Conservation (phyloP, 2,888 invertebrate genomes). For the Blastobasis adustella region DNA sequence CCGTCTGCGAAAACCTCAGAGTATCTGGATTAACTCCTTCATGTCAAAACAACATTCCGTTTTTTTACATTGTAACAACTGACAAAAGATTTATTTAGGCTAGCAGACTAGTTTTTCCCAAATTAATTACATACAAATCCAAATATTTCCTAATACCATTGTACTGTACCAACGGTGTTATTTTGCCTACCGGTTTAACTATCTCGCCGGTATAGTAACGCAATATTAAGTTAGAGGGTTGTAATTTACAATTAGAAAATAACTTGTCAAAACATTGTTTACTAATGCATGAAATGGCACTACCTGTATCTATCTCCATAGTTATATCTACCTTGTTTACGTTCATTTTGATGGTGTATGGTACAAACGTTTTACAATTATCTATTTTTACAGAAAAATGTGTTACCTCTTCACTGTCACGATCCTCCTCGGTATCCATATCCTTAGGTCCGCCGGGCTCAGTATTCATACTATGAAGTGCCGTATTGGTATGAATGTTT, state of each 20-base stretch:
- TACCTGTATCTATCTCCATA: background rate
- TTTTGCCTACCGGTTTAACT: background rate
- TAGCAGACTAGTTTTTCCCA: background rate
- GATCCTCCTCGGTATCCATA: background rate
- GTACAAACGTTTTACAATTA: background rate
- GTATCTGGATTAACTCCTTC: constrained; percentile 17
- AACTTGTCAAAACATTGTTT: background rate
- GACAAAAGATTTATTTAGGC: background rate
- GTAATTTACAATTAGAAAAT: background rate
- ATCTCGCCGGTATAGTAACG: background rate
- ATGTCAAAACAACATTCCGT: constrained; percentile 3
- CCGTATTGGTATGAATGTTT: too few relatives aligned
- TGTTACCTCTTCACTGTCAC: background rate
- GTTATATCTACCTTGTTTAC: background rate
- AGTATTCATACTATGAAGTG: too few relatives aligned
- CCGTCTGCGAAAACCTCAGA: constrained; percentile 20
- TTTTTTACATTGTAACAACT: background rate
- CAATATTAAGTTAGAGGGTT: background rate
- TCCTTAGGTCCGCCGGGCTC: too few relatives aligned
- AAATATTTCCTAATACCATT: background rate
- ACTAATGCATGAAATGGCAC: background rate
- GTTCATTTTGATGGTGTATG: background rate
- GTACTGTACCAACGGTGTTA: background rate
- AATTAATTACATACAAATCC: background rate
- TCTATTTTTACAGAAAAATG: background rate